Evolutionary conservation across 35 echinoderm and acorn worm species (phyloP).

Genomic region (Lytechinus pictus): DNA sequence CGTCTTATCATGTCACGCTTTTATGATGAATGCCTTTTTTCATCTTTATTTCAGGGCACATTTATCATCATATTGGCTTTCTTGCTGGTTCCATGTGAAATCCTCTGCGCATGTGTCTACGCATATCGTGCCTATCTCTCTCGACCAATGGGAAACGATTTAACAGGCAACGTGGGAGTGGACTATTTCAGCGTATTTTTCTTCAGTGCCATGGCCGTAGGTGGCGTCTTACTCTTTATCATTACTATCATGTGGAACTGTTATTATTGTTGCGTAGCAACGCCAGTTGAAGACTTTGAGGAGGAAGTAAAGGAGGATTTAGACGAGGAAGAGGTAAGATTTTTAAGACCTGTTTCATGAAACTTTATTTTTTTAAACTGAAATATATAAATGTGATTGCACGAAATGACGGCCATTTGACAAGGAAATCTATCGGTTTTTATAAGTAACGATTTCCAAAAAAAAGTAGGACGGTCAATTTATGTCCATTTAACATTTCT

Average conservation of each 20-base stretch:
- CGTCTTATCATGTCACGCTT: too few species aligned
- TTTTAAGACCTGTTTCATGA: neutral
- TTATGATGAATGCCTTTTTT: neutral
- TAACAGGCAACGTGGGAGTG: neutral
- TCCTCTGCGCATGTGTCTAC: constrained; percentile 48
- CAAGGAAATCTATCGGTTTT: too few species aligned
- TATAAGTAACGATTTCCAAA: too few species aligned
- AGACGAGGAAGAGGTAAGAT: constrained; percentile 16
- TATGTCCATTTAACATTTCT: too few species aligned
- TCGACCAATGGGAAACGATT: neutral
- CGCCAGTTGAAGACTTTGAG: constrained; percentile 20
- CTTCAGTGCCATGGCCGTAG: constrained; percentile 1
- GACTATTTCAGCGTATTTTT: constrained; percentile 37
- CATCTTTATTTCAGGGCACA: neutral
- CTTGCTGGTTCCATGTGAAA: constrained; percentile 28
- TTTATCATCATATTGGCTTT: constrained; percentile 23
- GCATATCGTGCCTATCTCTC: constrained; percentile 31
- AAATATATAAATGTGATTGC: too few species aligned
- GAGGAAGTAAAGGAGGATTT: constrained; percentile 31
- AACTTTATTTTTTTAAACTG: too few species aligned
- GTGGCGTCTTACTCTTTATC: constrained; percentile 22
- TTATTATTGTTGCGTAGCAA: constrained; percentile 48
- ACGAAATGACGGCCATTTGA: too few species aligned
- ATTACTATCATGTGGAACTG: constrained; percentile 25
- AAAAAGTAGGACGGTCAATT: too few species aligned